A percentile compares a stretch with the other conserved stretches of the same genome.
These are phyloP conservation scores for Melanotaenia parkinsoni DNA, from an alignment of 2,797 vertebrate species.

Conservation along the genomic window DNA sequence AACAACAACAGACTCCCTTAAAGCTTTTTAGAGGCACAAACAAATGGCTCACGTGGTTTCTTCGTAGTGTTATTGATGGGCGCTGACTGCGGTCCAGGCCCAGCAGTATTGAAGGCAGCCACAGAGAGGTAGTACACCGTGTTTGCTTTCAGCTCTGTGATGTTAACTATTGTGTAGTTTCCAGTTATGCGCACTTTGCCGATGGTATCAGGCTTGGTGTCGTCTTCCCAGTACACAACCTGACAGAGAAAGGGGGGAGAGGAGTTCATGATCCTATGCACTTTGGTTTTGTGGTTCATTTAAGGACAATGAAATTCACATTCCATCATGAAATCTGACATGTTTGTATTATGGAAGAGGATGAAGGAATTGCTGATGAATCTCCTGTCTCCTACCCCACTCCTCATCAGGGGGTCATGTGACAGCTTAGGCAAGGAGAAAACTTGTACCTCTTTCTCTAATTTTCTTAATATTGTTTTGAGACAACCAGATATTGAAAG, in stretches of 20 bases:
- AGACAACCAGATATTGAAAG: slow-evolving; percentile 13
- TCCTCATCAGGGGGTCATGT: slow-evolving; percentile 34
- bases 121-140: slow-evolving; percentile 89
- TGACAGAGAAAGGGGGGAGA: slow-evolving; percentile 53
- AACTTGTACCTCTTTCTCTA: neutral
- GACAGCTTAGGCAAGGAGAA: slow-evolving; percentile 21
- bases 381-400: slow-evolving; percentile 30
- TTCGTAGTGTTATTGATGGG: slow-evolving; percentile 93
- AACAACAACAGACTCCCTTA: neutral
- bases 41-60: slow-evolving; percentile 89
- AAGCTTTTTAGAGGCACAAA: slow-evolving; percentile 9
- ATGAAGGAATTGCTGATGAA: slow-evolving; percentile 44
- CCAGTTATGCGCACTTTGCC: slow-evolving; percentile 89
- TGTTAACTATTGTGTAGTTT: slow-evolving; percentile 88
- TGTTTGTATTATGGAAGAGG: slow-evolving; percentile 46
- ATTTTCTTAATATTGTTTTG: slow-evolving; percentile 10
- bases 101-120: slow-evolving; percentile 93
- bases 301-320: slow-evolving; percentile 39
- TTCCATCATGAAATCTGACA: slow-evolving; percentile 50
- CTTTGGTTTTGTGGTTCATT: slow-evolving; percentile 36
- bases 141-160: slow-evolving; percentile 88
- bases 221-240: slow-evolving; percentile 94
- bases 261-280: neutral
- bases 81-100: slow-evolving; percentile 89
- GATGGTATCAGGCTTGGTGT: slow-evolving; percentile 89